Evolutionary conservation across 2,888 invertebrate genomes (phyloP), one percentile per base, ranked within the genome.

Genomic region (Heteromurus nitidus): DNA sequence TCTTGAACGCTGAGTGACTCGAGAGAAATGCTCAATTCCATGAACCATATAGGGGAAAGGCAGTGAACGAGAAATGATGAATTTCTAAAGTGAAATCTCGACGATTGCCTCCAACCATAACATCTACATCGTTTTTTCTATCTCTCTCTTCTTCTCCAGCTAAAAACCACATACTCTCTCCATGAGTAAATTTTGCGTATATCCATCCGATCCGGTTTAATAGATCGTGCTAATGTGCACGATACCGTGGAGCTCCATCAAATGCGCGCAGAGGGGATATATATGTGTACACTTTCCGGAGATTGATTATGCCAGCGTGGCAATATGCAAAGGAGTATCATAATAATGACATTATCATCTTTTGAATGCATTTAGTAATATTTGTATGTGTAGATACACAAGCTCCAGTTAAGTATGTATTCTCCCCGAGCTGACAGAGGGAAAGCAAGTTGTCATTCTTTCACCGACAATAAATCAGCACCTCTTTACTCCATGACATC

Each of bases 41-140:
- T 42, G 69, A 76, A 86, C 65, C 85, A 86, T 86, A 86, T 86
- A 86, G 86, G 68, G 36, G 64, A 64, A 74, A 64, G 20, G 76
- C 81, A 83, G 62, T 74, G 73, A 70, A 74, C 72, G 70, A 76
- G 85, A 86, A 86, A 82, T 86, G 86, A 86, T 86, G 85, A 83
- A 86, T 86, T 74, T 84, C 67, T 62, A 65, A 36, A 83, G 75
- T 82, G 82, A 84, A 84, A 53, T 76, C 70, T 55, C 50, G 64
- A 44, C 62, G 68, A 74, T 70, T 64, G 69, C 72, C 75, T 55
- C 31, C 58, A 68, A 50, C 18, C 68, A 28, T 65, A n/a, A n/a
- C n/a, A n/a, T n/a, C n/a, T n/a, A n/a, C n/a, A n/a, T n/a, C n/a
- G n/a, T n/a, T n/a, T n/a, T n/a, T n/a, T n/a, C n/a, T n/a, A 44